phyloP scores from a whole-genome alignment of 1,140 invertebrate species.

The Bombus terrestris region DNA sequence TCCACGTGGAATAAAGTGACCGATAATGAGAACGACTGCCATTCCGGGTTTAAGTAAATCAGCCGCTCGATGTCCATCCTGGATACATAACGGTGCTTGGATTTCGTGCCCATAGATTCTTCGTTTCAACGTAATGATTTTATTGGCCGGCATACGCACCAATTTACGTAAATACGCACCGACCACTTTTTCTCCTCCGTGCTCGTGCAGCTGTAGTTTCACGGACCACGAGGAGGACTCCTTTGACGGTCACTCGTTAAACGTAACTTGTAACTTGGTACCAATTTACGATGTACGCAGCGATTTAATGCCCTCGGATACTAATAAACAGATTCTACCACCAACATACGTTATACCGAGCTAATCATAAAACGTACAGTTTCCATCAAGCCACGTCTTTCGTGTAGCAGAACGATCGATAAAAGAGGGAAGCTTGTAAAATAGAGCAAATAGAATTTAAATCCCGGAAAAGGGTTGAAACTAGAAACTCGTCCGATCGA shows the following conservation, averaged over 20 bases:
- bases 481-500: not conserved
- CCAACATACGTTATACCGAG: not conserved
- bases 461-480: not conserved
- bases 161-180: conserved; percentile 42
- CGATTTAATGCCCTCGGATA: conserved; percentile 65
- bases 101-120: conserved; percentile 45
- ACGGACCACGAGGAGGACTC: not conserved
- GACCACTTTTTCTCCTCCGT: not conserved
- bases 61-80: conserved; percentile 11
- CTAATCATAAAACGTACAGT: conserved; percentile 17
- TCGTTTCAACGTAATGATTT: conserved; percentile 37
- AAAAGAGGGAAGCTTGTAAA: not conserved
- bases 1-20: not conserved
- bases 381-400: conserved; percentile 3
- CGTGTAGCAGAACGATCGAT: conserved; percentile 32
- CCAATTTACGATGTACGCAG: conserved; percentile 63
- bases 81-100: conserved; percentile 35
- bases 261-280: conserved; percentile 55
- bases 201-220: not conserved
- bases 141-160: conserved; percentile 38
- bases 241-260: conserved; percentile 56
- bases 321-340: conserved; percentile 64
- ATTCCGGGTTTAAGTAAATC: conserved; percentile 32
- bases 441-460: not conserved
- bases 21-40: conserved; percentile 31